Percentiles rank a stretch among this genome's conserved stretches.
phyloP scores from a whole-genome alignment of 1,140 invertebrate genomes.

The Lucilia sericata region DNA sequence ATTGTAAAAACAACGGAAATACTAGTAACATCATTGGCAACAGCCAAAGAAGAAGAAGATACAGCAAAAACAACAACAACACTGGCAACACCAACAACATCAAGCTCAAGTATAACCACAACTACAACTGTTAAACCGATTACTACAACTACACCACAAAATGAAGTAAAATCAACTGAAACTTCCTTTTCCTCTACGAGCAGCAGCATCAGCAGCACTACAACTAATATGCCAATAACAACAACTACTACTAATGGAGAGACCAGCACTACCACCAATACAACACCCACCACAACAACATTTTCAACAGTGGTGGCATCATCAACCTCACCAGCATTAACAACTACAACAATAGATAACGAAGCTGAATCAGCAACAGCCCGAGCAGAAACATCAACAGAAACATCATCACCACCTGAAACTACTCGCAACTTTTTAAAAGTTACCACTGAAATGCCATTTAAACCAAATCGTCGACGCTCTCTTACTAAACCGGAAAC shows the following conservation, averaged over 20 bases:
- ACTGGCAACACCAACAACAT: constrained; percentile 1
- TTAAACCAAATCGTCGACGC: constrained; percentile 66
- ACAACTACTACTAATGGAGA: constrained; percentile 31
- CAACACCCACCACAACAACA: not conserved
- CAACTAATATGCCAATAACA: constrained; percentile 38
- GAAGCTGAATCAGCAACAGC: constrained; percentile 16
- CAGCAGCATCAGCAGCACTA: constrained; percentile 47
- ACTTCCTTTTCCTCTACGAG: constrained; percentile 13
- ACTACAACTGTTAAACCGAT: constrained; percentile 35
- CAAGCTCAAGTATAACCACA: not conserved
- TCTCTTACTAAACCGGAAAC: constrained; percentile 67
- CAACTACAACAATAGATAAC: not conserved
- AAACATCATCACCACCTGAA: constrained; percentile 41
- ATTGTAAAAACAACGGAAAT: constrained; percentile 16
- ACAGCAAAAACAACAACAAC: constrained; percentile 18
- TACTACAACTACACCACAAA: constrained; percentile 45
- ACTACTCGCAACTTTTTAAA: constrained; percentile 64
- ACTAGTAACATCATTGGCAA: constrained; percentile 32
- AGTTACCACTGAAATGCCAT: constrained; percentile 61
- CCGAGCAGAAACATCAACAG: constrained; percentile 45
- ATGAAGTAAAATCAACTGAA: not conserved
- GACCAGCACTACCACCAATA: constrained; percentile 40
- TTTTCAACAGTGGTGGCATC: not conserved
- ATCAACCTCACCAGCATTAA: constrained; percentile 7
- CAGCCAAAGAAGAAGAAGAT: not conserved